Base-by-base conservation (phyloP, 2,797 vertebrate genomes). In the Neostethus bicornis region DNA sequence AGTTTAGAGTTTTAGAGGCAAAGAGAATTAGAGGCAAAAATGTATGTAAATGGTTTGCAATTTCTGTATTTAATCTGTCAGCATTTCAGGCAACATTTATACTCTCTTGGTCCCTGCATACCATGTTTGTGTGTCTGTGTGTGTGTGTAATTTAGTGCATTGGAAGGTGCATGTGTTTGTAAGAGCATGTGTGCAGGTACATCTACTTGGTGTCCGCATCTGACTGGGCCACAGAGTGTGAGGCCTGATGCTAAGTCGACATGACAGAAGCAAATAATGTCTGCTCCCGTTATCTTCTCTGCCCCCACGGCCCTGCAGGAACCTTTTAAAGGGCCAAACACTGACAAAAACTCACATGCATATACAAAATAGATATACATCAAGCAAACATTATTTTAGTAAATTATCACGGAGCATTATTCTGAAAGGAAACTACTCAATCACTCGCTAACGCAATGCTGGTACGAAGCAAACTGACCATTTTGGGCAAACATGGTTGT, bases 191-290 rank as follows among this genome's bases (percentile, higher is more conserved):
- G 80, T 75, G 85, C 85, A 87, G 85, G 85, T 89, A 82, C 83
- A 85, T 78, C 66, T 61, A 79, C 79, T 83, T 70, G 73, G 74
- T 75, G 42, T 85, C 78, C 42, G 47, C 75, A 70, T 88, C 66
- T 79, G 82, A 72, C 76, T 80, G 77, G 73, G 80, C 83, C 77
- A 61, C 82, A 88, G 87, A 76, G 80, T 84, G 85, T 84, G 85
- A 89, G 82, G 64, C 57, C 55, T 89, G 92, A 93, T 24, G 60
- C 77, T 93, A 90, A 93, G 68, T 61, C 74, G 65, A 92, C 81
- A 88, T 90, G 91, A 92, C 92, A 92, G 90, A 87, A 91, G 90
- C 90, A 92, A 90, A 92, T 92, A 91, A 93, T 90, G 90, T 92
- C 90, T 91, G 89, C 91, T 92, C 90, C 83, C 78, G 83, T 92